phyloP scores from a whole-genome alignment of 1,140 invertebrate genomes.

The Drosophila sturtevanti region DNA sequence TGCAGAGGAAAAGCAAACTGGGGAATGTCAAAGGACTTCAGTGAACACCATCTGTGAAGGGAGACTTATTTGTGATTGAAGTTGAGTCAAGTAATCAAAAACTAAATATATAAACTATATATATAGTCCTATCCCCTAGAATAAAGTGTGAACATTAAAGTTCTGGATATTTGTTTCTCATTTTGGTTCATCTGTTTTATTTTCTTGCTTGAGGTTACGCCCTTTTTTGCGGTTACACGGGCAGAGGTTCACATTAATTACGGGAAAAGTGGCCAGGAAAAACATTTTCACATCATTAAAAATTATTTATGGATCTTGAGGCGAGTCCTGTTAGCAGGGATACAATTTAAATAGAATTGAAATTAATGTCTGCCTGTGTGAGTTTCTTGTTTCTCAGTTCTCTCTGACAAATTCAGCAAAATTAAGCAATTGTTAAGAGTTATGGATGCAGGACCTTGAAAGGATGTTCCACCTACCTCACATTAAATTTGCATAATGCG shows the following conservation, averaged over 20 bases:
- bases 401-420: not conserved
- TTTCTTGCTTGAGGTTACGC: conserved; percentile 13
- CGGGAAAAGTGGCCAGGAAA: conserved; percentile 39
- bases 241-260: conserved; percentile 48
- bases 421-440: conserved; percentile 9
- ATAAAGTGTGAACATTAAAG: conserved; percentile 5
- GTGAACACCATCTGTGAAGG: not conserved
- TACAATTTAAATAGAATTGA: conserved; percentile 42
- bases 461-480: conserved; percentile 13
- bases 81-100: conserved; percentile 27
- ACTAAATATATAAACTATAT: not conserved
- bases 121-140: not conserved
- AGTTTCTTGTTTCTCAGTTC: not conserved
- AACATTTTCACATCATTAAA: conserved; percentile 62
- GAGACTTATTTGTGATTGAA: conserved; percentile 26
- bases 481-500: conserved; percentile 52
- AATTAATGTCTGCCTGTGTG: conserved; percentile 39
- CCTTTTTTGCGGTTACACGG: not conserved
- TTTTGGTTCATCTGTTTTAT: conserved; percentile 24
- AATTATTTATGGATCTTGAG: conserved; percentile 57
- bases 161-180: not conserved
- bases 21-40: conserved; percentile 42
- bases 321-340: conserved; percentile 38
- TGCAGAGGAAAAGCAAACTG: conserved; percentile 23
- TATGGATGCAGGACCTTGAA: conserved; percentile 13